phyloP scores from a whole-genome alignment of 2,113 vertebrate genomes.

The Ceyx cyanopectus region DNA sequence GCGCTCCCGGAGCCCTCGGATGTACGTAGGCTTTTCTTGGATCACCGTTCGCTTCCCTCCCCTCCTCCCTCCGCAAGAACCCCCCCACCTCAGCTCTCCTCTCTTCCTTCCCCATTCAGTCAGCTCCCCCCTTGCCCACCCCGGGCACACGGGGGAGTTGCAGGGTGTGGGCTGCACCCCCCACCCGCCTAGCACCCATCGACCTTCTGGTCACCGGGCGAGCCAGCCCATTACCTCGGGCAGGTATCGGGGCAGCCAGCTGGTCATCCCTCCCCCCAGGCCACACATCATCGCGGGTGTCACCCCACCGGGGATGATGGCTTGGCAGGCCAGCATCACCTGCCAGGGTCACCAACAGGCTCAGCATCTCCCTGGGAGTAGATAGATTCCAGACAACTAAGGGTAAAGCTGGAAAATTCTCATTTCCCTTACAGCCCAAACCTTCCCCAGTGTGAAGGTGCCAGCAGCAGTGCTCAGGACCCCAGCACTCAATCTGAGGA shows the following conservation, averaged over 20 bases:
- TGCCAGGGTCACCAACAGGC: background rate
- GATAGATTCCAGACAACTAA: background rate
- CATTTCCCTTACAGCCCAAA: background rate
- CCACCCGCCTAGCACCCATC: background rate
- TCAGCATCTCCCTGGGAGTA: background rate
- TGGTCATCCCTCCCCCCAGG: background rate
- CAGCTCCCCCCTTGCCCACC: background rate
- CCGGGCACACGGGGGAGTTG: background rate
- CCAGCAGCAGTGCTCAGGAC: background rate
- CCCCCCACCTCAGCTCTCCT: background rate
- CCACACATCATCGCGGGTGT: rapidly evolving
- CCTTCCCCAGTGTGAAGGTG: background rate
- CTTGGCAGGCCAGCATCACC: background rate
- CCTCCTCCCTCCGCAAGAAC: conserved; percentile 8
- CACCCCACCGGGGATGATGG: background rate
- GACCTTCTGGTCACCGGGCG: background rate
- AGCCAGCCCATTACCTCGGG: background rate
- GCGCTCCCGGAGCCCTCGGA: conserved; percentile 84
- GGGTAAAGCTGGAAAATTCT: background rate
- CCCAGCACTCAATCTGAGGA: background rate
- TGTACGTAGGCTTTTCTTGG: conserved; percentile 91
- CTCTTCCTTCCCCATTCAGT: background rate
- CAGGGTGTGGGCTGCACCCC: background rate
- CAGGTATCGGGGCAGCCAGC: background rate
- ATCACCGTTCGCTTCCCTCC: conserved; percentile 53